A percentile compares a stretch with the other conserved stretches of the same genome.
phyloP scores from a whole-genome alignment of 2,797 vertebrate species.

The Meda fulgida region DNA sequence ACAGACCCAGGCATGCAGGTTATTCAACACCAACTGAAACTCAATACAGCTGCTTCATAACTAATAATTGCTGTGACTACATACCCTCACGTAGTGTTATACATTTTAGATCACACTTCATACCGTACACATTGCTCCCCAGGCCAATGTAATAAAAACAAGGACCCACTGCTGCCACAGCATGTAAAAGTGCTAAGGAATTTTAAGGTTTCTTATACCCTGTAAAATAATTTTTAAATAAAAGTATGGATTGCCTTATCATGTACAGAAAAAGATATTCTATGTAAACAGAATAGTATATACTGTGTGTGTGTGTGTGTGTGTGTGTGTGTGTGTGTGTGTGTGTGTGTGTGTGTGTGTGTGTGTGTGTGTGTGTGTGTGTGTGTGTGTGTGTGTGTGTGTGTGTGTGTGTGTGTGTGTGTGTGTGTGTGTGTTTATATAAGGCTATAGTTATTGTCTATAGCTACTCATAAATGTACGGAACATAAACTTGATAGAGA shows the following conservation, averaged over 20 bases:
- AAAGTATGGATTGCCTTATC: background rate
- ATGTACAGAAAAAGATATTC: background rate
- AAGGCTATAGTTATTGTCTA: background rate
- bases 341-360: no score
- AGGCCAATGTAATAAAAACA: constrained; percentile 12
- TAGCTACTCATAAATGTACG: background rate
- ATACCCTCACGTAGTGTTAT: constrained; percentile 10
- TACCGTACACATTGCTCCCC: background rate
- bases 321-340: no score
- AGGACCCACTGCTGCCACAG: background rate
- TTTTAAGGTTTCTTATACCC: background rate
- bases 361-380: no score
- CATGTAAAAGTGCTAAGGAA: background rate
- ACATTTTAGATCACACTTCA: constrained; percentile 22
- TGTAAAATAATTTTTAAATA: constrained; percentile 18
- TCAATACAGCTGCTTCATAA: constrained; percentile 8
- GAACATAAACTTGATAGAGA: background rate
- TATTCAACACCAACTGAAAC: constrained; percentile 33
- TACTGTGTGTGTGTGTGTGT: no score
- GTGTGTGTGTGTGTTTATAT: no score
- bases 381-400: no score
- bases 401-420: no score
- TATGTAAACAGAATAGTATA: background rate
- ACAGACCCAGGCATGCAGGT: constrained; percentile 22
- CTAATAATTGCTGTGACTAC: constrained; percentile 41